A percentile compares a stretch with the other conserved stretches of the same genome.
These are phyloP conservation scores for Protodeltote pygarga DNA, from an alignment of 2,888 invertebrate species.

Conservation along the genomic window DNA sequence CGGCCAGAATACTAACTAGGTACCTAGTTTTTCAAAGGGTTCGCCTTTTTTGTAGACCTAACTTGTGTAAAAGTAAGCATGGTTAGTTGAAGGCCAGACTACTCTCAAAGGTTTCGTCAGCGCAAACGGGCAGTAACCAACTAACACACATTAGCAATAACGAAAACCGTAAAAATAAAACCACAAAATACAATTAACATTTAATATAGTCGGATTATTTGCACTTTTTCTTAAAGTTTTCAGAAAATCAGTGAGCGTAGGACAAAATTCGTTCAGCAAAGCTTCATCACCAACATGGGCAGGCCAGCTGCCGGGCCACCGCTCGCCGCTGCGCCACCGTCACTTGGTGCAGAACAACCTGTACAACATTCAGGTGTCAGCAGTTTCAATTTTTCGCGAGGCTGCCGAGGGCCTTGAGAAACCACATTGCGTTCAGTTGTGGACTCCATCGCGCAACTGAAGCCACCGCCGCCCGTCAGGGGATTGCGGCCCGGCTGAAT, in stretches of 20 bases:
- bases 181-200: slow-evolving; percentile 42
- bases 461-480: slow-evolving; percentile 49
- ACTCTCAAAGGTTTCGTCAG: too few species aligned
- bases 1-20: too few species aligned
- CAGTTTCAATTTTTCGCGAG: slow-evolving; percentile 58
- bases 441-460: slow-evolving; percentile 6
- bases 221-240: slow-evolving; percentile 75
- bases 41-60: too few species aligned
- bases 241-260: slow-evolving; percentile 42
- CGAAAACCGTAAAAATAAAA: too few species aligned
- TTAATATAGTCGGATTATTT: slow-evolving; percentile 50
- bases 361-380: slow-evolving; percentile 69
- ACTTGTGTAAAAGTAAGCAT: too few species aligned
- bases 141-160: too few species aligned
- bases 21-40: too few species aligned
- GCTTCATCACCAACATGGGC: slow-evolving; percentile 79
- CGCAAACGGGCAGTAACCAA: too few species aligned
- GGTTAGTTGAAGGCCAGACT: too few species aligned
- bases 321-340: slow-evolving; percentile 54
- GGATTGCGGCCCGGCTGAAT: slow-evolving; percentile 69
- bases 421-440: slow-evolving; percentile 14
- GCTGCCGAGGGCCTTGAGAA: slow-evolving; percentile 25
- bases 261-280: slow-evolving; percentile 60
- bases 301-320: slow-evolving; percentile 64
- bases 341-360: slow-evolving; percentile 71